Conservation (phyloP, 2,797 vertebrate species). For the Melanotaenia parkinsoni region DNA sequence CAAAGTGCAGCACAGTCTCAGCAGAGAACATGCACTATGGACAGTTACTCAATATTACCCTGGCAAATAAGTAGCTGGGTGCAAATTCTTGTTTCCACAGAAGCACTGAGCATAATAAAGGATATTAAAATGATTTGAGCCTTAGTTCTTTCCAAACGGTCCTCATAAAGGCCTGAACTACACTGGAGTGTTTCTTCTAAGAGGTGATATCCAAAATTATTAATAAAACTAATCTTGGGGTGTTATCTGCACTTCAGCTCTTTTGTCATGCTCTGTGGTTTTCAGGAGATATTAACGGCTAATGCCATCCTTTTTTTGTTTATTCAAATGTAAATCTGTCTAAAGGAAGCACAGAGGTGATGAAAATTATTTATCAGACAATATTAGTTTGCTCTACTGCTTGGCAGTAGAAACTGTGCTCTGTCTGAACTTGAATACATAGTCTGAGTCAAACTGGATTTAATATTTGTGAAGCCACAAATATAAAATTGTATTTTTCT, state of each 20-base stretch:
- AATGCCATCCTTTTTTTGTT: background rate
- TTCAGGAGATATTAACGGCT: background rate
- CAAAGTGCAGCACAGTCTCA: background rate
- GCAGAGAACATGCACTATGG: background rate
- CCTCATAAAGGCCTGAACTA: background rate
- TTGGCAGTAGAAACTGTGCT: background rate
- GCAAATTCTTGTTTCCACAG: background rate
- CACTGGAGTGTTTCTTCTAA: background rate
- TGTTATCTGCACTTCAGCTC: background rate
- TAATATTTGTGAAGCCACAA: slow-evolving; percentile 8
- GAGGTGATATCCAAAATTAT: background rate
- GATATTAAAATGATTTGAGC: background rate
- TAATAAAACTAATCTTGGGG: background rate
- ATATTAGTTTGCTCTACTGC: background rate
- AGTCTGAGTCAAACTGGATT: slow-evolving; percentile 2
- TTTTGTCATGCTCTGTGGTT: background rate
- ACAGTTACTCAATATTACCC: slow-evolving; percentile 1
- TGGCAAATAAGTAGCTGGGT: background rate
- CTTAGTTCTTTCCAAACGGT: background rate
- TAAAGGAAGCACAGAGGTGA: background rate
- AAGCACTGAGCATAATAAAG: background rate
- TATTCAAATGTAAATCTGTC: slow-evolving; percentile 9
- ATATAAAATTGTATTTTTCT: background rate
- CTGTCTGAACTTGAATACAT: slow-evolving; percentile 21
- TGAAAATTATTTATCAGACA: background rate